Evolutionary conservation across 2,113 vertebrate genomes (phyloP), one percentile per base, ranked within the genome.

Genomic region (Istiophorus platypterus): DNA sequence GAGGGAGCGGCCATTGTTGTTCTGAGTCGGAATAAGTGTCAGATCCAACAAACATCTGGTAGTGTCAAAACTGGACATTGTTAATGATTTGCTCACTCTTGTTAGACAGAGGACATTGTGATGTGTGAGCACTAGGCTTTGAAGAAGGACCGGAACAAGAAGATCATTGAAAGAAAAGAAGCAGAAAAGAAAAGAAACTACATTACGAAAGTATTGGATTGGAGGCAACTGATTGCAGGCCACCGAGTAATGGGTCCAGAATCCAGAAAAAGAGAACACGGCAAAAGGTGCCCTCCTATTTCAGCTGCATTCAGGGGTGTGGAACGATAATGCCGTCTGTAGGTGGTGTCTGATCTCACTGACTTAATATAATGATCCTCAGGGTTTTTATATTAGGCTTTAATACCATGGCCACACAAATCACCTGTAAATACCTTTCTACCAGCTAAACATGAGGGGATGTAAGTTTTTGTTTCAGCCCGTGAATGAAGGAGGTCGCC

Each of bases 71-170:
- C 41, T 56, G 70, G 61, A 68, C 59, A 11, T 27, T 57, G 84
- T 90, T 86, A 81, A 84, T 58, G 77, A 67, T 85, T 75, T 29
- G 52, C 29, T 71, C 81, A 80, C 37, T 81, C 71, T 77, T 70
- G 85, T 89, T 85, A 91, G 84, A 90, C 79, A 79, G 83, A 68
- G 42, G 78, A 86, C 73, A 73, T 61, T 84, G 83, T 82, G 80
- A 68, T 65, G 81, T 83, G 84, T 76, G 81, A 73, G 82, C 42
- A 7, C 75, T 57, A 72, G 84, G 76, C 90, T 88, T 89, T 52
- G 85, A 47, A 88, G 26, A 37, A 61, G 47, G 31, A 67, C 7
- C 22, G 51, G 47, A 75, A 73, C 24, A 45, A 59, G 37, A 49
- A 37, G 12, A 56, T 82, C 41, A 37, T 74, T 57, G 76, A 26